Evolutionary conservation across 2,797 vertebrate genomes (phyloP).

Genomic region (Lagorchestes hirsutus): DNA sequence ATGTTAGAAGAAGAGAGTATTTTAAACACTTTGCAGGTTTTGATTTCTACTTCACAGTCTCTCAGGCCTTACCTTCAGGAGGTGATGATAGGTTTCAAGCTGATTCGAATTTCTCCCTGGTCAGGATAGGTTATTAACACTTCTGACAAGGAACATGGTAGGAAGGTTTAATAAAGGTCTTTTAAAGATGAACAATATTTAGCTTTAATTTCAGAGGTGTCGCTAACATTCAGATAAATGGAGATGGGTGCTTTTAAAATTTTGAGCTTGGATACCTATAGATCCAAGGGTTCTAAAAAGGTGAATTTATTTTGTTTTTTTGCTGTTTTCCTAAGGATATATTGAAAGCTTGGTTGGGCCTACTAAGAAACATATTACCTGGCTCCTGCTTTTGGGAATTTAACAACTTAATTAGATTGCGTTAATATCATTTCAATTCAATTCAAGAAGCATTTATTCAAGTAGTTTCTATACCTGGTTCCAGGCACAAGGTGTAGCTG

Average conservation of each 20-base stretch:
- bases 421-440: background rate
- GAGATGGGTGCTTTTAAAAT: background rate
- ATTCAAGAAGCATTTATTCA: background rate
- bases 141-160: background rate
- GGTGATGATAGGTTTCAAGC: background rate
- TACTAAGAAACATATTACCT: background rate
- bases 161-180: background rate
- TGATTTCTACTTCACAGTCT: constrained; percentile 3
- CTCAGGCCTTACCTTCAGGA: background rate
- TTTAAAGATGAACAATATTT: background rate
- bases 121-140: background rate
- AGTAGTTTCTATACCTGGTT: background rate
- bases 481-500: background rate
- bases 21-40: background rate
- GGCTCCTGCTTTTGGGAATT: background rate
- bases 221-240: background rate
- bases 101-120: background rate
- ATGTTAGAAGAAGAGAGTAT: background rate
- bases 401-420: background rate
- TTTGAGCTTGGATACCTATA: background rate
- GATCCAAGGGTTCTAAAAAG: background rate
- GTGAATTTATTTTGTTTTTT: background rate
- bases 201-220: background rate
- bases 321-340: background rate
- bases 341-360: background rate